phyloP scores from a whole-genome alignment of 2,888 invertebrate genomes.

The Hymenopus coronatus region DNA sequence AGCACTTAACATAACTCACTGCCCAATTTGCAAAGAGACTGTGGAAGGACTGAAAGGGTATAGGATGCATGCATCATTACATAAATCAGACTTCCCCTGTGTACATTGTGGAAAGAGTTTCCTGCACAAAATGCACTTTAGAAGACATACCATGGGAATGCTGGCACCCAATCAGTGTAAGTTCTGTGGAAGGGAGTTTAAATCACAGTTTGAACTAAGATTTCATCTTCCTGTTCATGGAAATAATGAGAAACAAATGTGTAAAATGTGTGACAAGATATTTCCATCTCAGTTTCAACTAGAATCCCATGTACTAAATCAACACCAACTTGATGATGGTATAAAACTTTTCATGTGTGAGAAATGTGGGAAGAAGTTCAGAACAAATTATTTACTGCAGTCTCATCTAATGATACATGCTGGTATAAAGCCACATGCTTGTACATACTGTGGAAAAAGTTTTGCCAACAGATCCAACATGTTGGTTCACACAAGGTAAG shows the following conservation, averaged over 20 bases:
- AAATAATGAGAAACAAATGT: neutral
- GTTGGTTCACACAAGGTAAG: neutral
- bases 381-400: neutral
- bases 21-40: neutral
- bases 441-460: neutral
- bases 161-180: neutral
- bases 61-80: neutral
- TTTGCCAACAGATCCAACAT: neutral
- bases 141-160: neutral
- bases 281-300: neutral
- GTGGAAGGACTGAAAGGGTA: neutral
- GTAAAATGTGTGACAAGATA: neutral
- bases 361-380: neutral
- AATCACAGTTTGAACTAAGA: neutral
- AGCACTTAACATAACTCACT: neutral
- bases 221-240: neutral
- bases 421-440: neutral
- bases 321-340: neutral
- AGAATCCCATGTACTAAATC: neutral
- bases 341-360: neutral
- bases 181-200: neutral
- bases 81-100: neutral
- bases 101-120: neutral
- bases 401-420: neutral
- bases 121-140: neutral